Evolutionary conservation across 2,113 vertebrate genomes (phyloP).

Genomic region (Pluvianellus socialis): DNA sequence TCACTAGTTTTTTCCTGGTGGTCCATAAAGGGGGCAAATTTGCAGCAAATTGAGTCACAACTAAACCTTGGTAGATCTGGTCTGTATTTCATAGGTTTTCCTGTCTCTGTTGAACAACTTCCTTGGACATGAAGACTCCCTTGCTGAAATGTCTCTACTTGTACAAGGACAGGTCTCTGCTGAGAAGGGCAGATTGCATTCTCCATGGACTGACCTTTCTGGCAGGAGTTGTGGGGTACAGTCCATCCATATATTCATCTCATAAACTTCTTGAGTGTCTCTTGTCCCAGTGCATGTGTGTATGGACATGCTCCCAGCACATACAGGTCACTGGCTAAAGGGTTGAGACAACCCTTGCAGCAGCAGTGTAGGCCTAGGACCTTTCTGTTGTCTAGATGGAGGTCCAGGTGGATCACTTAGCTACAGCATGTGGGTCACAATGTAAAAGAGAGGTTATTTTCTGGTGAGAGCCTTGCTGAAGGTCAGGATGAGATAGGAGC

Average conservation of each 20-base stretch:
- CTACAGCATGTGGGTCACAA: neutral
- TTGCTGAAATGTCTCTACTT: neutral
- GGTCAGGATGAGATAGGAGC: neutral
- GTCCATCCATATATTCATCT: neutral
- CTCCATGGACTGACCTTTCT: neutral
- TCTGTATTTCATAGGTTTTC: neutral
- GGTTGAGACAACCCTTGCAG: neutral
- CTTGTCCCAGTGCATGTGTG: neutral
- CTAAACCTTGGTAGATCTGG: neutral
- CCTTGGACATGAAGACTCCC: neutral
- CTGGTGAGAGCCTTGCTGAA: neutral
- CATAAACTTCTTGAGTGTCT: neutral
- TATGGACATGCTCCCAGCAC: neutral
- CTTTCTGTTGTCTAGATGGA: neutral
- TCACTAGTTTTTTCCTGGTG: neutral
- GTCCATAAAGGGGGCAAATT: neutral
- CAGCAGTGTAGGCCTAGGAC: neutral
- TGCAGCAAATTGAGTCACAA: neutral
- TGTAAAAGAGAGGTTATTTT: neutral
- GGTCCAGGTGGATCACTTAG: neutral
- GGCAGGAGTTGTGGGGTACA: neutral
- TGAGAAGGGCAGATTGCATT: neutral
- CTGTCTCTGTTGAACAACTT: neutral
- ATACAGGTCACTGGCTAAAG: neutral
- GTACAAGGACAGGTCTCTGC: neutral